Percentiles rank a stretch among this genome's conserved stretches.
phyloP scores from a whole-genome alignment of 2,113 vertebrate species.

The Azemiops feae region DNA sequence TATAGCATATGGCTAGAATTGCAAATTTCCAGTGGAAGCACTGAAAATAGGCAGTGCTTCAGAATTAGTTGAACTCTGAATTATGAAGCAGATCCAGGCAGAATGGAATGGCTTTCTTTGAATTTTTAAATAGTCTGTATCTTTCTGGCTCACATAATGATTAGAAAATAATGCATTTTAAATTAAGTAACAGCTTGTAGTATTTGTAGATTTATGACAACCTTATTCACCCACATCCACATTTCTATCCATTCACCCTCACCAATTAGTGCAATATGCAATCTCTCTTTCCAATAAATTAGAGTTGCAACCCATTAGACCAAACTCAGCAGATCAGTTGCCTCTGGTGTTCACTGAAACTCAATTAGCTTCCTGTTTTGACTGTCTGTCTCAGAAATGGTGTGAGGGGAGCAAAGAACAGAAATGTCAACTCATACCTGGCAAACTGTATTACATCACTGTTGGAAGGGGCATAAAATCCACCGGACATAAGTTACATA shows the following conservation, averaged over 20 bases:
- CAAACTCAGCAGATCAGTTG: background rate
- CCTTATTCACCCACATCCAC: background rate
- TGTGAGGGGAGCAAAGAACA: no score
- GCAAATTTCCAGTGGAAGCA: slow-evolving; percentile 63
- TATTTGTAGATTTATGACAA: background rate
- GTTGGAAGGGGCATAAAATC: background rate
- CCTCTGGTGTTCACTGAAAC: background rate
- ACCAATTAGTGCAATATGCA: background rate
- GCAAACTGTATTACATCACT: background rate
- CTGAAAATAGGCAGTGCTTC: slow-evolving; percentile 48
- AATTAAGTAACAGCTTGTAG: background rate
- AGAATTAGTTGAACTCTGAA: slow-evolving; percentile 36
- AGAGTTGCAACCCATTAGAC: background rate
- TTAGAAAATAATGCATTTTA: background rate
- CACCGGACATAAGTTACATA: background rate
- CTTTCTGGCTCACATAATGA: background rate
- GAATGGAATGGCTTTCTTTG: background rate
- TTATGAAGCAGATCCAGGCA: slow-evolving; percentile 16
- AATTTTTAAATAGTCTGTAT: background rate
- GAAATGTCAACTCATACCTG: background rate
- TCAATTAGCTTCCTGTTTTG: background rate
- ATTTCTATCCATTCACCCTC: background rate
- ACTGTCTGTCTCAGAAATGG: background rate
- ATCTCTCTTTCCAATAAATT: background rate
- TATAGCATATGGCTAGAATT: slow-evolving; percentile 48